These are phyloP conservation scores for Dufourea novaeangliae DNA, from an alignment of 1,140 invertebrate species.

Conservation along the genomic window DNA sequence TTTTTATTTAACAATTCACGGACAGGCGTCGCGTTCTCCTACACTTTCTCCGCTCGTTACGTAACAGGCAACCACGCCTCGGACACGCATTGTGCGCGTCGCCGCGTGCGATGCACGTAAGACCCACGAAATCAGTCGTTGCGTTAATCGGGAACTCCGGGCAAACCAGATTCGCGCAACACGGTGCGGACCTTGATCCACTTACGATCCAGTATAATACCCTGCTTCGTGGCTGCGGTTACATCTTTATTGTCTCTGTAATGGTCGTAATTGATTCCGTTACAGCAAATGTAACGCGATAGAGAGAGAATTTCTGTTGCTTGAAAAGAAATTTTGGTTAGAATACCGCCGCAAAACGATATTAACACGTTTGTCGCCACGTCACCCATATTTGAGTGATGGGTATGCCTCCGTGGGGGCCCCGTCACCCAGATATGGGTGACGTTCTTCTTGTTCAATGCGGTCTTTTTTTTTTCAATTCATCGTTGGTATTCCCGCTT, in stretches of 20 bases:
- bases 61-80: conserved; percentile 66
- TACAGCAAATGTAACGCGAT: too few species aligned
- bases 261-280: conserved; percentile 1
- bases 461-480: too few species aligned
- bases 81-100: conserved; percentile 30
- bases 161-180: conserved; percentile 69
- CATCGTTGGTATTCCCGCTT: too few species aligned
- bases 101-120: conserved; percentile 65
- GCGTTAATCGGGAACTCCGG: conserved; percentile 61
- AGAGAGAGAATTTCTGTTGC: too few species aligned
- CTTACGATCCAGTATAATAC: conserved; percentile 63
- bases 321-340: too few species aligned
- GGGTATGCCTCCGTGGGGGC: background rate
- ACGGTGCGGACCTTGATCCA: conserved; percentile 74
- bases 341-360: too few species aligned
- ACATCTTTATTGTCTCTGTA: background rate
- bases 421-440: background rate
- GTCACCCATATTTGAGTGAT: background rate
- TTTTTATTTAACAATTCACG: conserved; percentile 53
- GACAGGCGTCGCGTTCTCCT: conserved; percentile 26
- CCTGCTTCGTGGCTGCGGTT: conserved; percentile 34
- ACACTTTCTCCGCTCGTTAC: conserved; percentile 67
- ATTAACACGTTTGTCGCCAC: background rate
- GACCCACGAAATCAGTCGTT: conserved; percentile 60
- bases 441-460: too few species aligned